Conservation (phyloP, 37 sponge, comb jelly and placozoan species). For the Ephydatia muelleri region DNA sequence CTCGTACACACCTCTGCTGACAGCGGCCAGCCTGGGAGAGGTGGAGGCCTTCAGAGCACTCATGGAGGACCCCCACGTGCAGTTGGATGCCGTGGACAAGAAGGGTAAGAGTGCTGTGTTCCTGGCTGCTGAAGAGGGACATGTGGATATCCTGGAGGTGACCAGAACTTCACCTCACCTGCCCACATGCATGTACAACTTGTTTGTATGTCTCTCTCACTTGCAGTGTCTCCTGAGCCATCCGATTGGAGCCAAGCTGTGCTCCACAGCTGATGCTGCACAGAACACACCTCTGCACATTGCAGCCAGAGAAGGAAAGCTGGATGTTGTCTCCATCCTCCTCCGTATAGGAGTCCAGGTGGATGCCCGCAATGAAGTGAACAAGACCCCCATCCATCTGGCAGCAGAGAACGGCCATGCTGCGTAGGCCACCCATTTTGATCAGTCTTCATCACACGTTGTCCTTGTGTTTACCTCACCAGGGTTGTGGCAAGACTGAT, state of each 20-base stretch:
- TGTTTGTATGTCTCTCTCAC: background rate
- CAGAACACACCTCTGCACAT: conserved; percentile 84
- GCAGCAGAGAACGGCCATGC: conserved; percentile 71
- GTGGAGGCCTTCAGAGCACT: conserved; percentile 45
- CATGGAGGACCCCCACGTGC: conserved; percentile 16
- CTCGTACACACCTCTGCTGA: conserved; percentile 70
- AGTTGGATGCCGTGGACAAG: conserved; percentile 51
- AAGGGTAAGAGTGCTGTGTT: conserved; percentile 62
- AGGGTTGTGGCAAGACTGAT: conserved; percentile 46
- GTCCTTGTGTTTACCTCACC: background rate
- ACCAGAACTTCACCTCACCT: background rate
- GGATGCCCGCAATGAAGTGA: conserved; percentile 80
- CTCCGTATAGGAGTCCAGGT: conserved; percentile 1
- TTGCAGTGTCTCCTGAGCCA: conserved; percentile 14
- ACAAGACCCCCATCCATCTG: conserved; percentile 84
- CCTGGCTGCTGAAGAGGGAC: conserved; percentile 55
- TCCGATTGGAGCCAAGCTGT: conserved; percentile 41
- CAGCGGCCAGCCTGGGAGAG: conserved; percentile 51
- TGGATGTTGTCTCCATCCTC: conserved; percentile 51
- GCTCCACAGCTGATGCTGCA: conserved; percentile 45
- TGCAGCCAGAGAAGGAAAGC: conserved; percentile 72
- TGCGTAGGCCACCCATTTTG: conserved; percentile 36
- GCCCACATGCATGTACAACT: background rate
- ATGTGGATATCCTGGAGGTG: conserved; percentile 52
- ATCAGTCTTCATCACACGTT: background rate